Percentiles rank a stretch among this genome's conserved stretches.
These are phyloP conservation scores for Mobula birostris DNA, from an alignment of 2,113 vertebrate genomes.

Conservation along the genomic window DNA sequence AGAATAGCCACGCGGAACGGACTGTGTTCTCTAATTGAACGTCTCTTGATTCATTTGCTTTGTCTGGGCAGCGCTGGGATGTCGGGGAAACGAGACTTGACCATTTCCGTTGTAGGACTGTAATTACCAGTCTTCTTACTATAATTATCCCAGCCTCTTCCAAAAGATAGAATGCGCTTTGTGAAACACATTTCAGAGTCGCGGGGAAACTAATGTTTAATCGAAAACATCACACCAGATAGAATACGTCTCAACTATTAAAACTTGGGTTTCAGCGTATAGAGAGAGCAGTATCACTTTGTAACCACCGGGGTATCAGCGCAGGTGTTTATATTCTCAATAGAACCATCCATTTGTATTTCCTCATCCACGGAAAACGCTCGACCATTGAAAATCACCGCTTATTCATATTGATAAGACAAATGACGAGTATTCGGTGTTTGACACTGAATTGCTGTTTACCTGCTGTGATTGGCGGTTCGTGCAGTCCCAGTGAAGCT, in stretches of 20 bases:
- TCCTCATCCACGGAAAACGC: not conserved
- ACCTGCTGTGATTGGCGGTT: not conserved
- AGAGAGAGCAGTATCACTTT: too few relatives aligned
- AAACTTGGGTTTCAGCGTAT: not conserved
- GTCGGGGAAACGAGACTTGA: not conserved
- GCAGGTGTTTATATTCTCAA: not conserved
- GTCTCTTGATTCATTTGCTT: conserved; percentile 11
- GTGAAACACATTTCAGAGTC: not conserved
- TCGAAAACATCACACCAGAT: not conserved
- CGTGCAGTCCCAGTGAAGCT: not conserved
- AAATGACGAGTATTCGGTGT: not conserved
- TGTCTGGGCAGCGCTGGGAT: not conserved
- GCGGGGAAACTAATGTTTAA: not conserved
- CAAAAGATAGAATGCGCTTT: not conserved
- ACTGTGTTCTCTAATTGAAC: not conserved
- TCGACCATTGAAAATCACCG: not conserved
- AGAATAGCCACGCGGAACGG: not conserved
- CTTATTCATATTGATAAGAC: not conserved
- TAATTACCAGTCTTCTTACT: not conserved
- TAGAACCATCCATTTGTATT: not conserved
- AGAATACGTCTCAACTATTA: not conserved
- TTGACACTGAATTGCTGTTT: not conserved
- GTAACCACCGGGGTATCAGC: not conserved
- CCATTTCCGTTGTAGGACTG: not conserved
- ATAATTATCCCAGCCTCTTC: not conserved